phyloP scores from a whole-genome alignment of 2,888 invertebrate genomes.

The Platypus cylindrus region DNA sequence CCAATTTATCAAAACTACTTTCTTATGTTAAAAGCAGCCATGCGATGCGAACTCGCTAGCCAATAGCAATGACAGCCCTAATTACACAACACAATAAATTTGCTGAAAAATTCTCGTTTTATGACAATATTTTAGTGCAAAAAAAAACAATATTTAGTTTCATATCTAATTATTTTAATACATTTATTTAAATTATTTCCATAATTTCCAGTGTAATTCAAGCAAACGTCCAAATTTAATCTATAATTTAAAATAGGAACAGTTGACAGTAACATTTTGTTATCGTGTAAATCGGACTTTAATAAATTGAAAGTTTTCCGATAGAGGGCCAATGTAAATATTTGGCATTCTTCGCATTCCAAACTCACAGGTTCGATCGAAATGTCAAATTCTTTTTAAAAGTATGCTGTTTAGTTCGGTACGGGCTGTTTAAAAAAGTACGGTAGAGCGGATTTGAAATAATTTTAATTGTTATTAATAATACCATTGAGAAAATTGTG shows the following conservation, averaged over 20 bases:
- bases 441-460: slow-evolving; percentile 8
- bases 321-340: slow-evolving; percentile 53
- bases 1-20: slow-evolving; percentile 8
- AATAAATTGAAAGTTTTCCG: slow-evolving; percentile 38
- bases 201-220: too few species aligned
- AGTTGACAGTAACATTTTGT: slow-evolving; percentile 1
- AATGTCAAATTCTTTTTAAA: slow-evolving; percentile 51
- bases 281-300: slow-evolving; percentile 14
- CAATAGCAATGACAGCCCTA: slow-evolving; percentile 8
- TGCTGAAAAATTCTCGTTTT: too few species aligned
- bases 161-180: too few species aligned
- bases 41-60: slow-evolving; percentile 10
- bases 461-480: slow-evolving; percentile 3
- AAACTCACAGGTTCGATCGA: slow-evolving; percentile 55
- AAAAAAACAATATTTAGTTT: too few species aligned
- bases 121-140: too few species aligned
- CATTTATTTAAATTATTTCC: too few species aligned
- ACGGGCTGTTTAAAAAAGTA: slow-evolving; percentile 25
- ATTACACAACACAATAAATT: slow-evolving; percentile 11
- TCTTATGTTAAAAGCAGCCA: slow-evolving; percentile 9
- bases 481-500: too few species aligned
- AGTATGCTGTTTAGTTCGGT: slow-evolving; percentile 34
- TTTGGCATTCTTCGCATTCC: slow-evolving; percentile 55
- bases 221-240: neutral
- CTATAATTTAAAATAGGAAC: neutral